A percentile compares a stretch with the other conserved stretches of the same genome.
phyloP scores from a whole-genome alignment of 30 jellyfish, hydroid and myxozoan species.

The Turritopsis dohrnii region DNA sequence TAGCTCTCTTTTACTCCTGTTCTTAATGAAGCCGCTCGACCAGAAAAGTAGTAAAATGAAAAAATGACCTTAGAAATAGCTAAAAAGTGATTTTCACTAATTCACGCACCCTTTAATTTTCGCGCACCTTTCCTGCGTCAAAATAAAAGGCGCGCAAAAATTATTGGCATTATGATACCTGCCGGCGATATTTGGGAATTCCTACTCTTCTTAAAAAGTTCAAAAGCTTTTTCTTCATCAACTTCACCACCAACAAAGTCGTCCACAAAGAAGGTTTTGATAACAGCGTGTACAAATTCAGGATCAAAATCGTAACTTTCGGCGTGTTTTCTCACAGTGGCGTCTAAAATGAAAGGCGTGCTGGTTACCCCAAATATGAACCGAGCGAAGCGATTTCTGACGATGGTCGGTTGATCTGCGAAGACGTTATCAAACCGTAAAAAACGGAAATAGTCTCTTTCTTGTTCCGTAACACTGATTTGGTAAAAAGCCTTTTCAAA shows the following conservation, averaged over 20 bases:
- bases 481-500: conserved; percentile 18
- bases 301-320: not conserved
- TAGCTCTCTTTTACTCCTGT: too few species aligned
- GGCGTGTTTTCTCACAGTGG: conserved; percentile 1
- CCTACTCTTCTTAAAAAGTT: not conserved
- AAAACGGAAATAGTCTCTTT: conserved; percentile 16
- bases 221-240: not conserved
- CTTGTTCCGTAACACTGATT: conserved; percentile 23
- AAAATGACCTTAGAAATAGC: too few species aligned
- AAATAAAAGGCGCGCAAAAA: too few species aligned
- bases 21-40: too few species aligned
- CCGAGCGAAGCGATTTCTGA: not conserved
- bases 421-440: conserved; percentile 18
- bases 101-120: too few species aligned
- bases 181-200: too few species aligned
- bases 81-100: too few species aligned
- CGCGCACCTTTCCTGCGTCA: too few species aligned
- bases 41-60: too few species aligned
- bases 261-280: not conserved
- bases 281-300: not conserved
- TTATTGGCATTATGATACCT: too few species aligned
- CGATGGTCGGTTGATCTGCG: conserved; percentile 9
- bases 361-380: conserved; percentile 8
- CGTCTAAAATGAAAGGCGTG: not conserved
- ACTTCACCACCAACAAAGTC: not conserved